Evolutionary conservation across 2,888 invertebrate species (phyloP).

Genomic region (Choreutis nemorana): DNA sequence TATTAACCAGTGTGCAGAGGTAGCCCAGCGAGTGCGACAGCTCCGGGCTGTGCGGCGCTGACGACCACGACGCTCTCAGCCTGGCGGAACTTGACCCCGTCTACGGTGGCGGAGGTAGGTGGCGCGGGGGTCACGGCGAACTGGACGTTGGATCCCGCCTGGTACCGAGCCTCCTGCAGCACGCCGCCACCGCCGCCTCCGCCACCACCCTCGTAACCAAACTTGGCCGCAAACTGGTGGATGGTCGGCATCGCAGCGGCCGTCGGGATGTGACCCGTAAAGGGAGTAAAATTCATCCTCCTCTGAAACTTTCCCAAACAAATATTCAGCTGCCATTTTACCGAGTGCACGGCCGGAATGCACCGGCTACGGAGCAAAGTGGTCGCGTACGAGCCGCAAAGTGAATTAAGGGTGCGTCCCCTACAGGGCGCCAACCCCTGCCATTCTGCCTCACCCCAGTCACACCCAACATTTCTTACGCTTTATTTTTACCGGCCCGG

Average conservation of each 20-base stretch:
- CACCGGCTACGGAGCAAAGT: constrained; percentile 19
- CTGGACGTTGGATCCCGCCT: constrained; percentile 30
- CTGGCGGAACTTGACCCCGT: constrained; percentile 70
- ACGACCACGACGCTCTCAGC: constrained; percentile 60
- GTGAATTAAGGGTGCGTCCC: constrained; percentile 46
- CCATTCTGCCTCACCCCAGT: constrained; percentile 63
- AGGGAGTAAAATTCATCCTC: constrained; percentile 86
- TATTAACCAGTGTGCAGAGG: constrained; percentile 47
- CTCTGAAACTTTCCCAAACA: no score
- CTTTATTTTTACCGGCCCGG: constrained; percentile 63
- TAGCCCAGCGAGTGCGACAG: constrained; percentile 39
- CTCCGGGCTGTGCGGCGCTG: constrained; percentile 60
- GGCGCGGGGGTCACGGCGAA: constrained; percentile 44
- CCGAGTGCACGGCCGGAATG: background rate
- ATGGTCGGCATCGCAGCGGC: constrained; percentile 79
- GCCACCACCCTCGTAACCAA: constrained; percentile 57
- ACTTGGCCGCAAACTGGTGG: constrained; percentile 84
- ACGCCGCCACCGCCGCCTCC: constrained; percentile 25
- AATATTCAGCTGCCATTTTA: constrained; percentile 1
- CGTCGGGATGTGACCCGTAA: constrained; percentile 81
- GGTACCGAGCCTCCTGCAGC: constrained; percentile 51
- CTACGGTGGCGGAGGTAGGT: constrained; percentile 29
- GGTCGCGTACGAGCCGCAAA: constrained; percentile 16
- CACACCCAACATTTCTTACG: constrained; percentile 35
- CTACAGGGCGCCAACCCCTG: constrained; percentile 56